Conservation (phyloP, 2,113 vertebrate species). For the Otis tarda region DNA sequence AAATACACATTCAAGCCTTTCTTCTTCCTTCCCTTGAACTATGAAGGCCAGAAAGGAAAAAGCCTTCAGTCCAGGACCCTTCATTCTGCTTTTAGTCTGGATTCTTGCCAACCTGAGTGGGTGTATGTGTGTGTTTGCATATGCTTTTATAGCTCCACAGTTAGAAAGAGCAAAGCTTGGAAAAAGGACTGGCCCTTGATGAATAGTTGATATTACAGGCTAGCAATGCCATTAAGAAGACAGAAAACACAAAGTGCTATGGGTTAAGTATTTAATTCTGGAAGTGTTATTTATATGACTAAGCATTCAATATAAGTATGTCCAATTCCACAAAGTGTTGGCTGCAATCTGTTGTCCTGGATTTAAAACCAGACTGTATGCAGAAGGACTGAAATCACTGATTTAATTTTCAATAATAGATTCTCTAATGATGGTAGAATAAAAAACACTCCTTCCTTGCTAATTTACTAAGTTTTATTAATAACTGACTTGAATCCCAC, state of each 20-base stretch:
- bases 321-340: not conserved
- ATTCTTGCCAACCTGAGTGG: not conserved
- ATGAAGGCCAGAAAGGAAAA: not conserved
- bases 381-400: not conserved
- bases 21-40: not conserved
- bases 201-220: not conserved
- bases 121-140: not conserved
- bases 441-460: not conserved
- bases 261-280: not conserved
- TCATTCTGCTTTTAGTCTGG: not conserved
- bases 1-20: not conserved
- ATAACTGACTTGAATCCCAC: not conserved
- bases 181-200: not conserved
- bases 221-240: not conserved
- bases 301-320: not conserved
- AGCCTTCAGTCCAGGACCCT: not conserved
- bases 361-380: not conserved
- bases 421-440: not conserved
- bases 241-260: not conserved
- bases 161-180: not conserved
- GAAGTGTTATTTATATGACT: not conserved
- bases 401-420: not conserved
- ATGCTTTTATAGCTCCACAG: not conserved
- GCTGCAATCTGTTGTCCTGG: not conserved
- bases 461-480: not conserved